Percentiles rank a stretch among this genome's conserved stretches.
phyloP scores from a whole-genome alignment of 2,888 invertebrate genomes.

The Macropis europaea region DNA sequence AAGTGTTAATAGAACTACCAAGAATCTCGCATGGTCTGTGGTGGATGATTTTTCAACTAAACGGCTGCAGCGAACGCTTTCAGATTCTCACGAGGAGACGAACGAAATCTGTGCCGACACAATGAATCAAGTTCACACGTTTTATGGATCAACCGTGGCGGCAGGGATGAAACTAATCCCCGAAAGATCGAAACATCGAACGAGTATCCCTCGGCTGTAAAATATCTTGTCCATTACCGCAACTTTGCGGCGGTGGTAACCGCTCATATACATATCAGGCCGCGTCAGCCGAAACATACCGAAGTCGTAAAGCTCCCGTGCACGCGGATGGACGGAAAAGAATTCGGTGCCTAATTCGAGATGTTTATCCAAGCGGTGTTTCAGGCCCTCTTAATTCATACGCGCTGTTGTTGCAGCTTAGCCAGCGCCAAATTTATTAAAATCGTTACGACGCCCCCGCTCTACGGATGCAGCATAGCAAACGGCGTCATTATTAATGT shows the following conservation, averaged over 20 bases:
- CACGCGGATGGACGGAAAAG: slow-evolving; percentile 61
- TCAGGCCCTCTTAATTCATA: slow-evolving; percentile 77
- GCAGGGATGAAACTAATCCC: slow-evolving; percentile 39
- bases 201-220: slow-evolving; percentile 50
- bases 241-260: slow-evolving; percentile 45
- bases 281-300: slow-evolving; percentile 49
- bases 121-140: slow-evolving; percentile 27
- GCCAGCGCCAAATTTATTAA: slow-evolving; percentile 77
- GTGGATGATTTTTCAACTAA: too few relatives aligned
- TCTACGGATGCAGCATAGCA: too few relatives aligned
- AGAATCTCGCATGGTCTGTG: too few relatives aligned
- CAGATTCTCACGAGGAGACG: too few relatives aligned
- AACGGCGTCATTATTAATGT: too few relatives aligned
- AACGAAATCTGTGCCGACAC: too few relatives aligned
- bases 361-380: slow-evolving; percentile 78
- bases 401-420: slow-evolving; percentile 79
- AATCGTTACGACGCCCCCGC: slow-evolving; percentile 70
- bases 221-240: slow-evolving; percentile 58
- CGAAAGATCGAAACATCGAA: slow-evolving; percentile 33
- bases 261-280: slow-evolving; percentile 49
- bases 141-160: neutral
- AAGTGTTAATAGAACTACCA: too few relatives aligned
- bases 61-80: too few relatives aligned
- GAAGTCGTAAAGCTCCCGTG: slow-evolving; percentile 60
- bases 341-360: slow-evolving; percentile 77